Percentiles rank a stretch among this genome's conserved stretches.
phyloP scores from a whole-genome alignment of 2,888 invertebrate species.

The Argyresthia goedartella region DNA sequence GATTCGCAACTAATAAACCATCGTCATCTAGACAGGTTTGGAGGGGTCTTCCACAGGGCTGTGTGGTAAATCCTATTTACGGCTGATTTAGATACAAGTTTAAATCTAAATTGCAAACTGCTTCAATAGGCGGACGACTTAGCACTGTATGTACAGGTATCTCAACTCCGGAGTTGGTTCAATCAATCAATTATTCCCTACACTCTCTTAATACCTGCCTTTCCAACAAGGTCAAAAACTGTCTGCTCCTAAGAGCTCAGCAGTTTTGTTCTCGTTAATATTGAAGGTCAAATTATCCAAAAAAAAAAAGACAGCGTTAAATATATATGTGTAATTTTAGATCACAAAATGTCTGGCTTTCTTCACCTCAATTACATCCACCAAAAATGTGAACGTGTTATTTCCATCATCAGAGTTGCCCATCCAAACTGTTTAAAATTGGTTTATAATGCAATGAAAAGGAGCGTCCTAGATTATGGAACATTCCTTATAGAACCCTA shows the following conservation, averaged over 20 bases:
- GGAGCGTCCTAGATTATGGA: conserved; percentile 2
- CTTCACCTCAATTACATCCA: conserved; percentile 8
- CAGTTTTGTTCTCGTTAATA: conserved; percentile 10
- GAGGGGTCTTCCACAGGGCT: conserved; percentile 19
- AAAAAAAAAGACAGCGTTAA: conserved; percentile 4
- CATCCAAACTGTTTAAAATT: background rate
- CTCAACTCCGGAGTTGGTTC: background rate
- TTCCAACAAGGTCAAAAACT: conserved; percentile 10
- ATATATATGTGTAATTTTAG: conserved; percentile 14
- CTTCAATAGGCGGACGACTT: conserved; percentile 20
- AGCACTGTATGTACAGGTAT: conserved; percentile 8
- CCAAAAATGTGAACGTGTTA: conserved; percentile 13
- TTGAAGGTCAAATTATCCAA: background rate
- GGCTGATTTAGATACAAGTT: conserved; percentile 10
- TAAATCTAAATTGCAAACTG: conserved; percentile 8
- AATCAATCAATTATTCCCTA: conserved; percentile 1
- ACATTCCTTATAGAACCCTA: background rate
- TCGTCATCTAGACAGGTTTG: conserved; percentile 8
- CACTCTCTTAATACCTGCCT: conserved; percentile 4
- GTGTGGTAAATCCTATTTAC: conserved; percentile 15
- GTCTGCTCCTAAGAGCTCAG: conserved; percentile 10
- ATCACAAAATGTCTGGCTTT: conserved; percentile 9
- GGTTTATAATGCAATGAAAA: background rate
- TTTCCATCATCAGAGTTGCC: conserved; percentile 10
- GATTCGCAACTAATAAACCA: background rate